A percentile compares a stretch with the other conserved stretches of the same genome.
phyloP scores from a whole-genome alignment of 64 coral and sea anemone genomes.

The Dendrophyllia cribrosa region DNA sequence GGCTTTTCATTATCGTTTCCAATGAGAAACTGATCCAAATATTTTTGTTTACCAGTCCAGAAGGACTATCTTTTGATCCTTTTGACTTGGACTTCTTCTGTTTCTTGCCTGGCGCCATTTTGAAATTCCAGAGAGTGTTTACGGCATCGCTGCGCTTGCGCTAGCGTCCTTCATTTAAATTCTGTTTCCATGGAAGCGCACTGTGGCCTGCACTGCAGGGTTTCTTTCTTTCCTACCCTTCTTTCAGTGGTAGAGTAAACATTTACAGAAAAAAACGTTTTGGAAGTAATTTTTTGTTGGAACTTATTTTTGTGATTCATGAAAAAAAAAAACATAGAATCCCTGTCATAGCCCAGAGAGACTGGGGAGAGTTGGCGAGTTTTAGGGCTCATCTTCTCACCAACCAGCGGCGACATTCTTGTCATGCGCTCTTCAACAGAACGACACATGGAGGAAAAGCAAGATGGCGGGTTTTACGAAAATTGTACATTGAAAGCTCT shows the following conservation, averaged over 20 bases:
- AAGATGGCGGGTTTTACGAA: slow-evolving; percentile 92
- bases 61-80: slow-evolving; percentile 54
- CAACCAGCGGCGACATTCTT: background rate
- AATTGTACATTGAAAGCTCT: slow-evolving; percentile 25
- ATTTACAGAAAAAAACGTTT: too few species aligned
- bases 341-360: too few species aligned
- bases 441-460: slow-evolving; percentile 6
- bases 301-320: too few species aligned
- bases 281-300: too few species aligned
- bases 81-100: slow-evolving; percentile 67
- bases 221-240: background rate
- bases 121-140: slow-evolving; percentile 58
- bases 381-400: too few species aligned
- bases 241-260: too few species aligned
- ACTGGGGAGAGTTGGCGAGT: too few species aligned
- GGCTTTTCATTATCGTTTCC: background rate
- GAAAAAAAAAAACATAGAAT: too few species aligned
- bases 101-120: slow-evolving; percentile 91
- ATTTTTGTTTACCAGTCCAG: slow-evolving; percentile 55
- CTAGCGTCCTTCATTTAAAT: slow-evolving; percentile 31
- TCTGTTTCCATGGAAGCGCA: slow-evolving; percentile 16
- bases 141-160: slow-evolving; percentile 16
- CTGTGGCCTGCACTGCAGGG: background rate
- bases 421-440: slow-evolving; percentile 32
- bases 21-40: background rate